These are phyloP conservation scores for Cosmorhoe ocellata DNA, from an alignment of 2,888 invertebrate species.

Conservation along the genomic window DNA sequence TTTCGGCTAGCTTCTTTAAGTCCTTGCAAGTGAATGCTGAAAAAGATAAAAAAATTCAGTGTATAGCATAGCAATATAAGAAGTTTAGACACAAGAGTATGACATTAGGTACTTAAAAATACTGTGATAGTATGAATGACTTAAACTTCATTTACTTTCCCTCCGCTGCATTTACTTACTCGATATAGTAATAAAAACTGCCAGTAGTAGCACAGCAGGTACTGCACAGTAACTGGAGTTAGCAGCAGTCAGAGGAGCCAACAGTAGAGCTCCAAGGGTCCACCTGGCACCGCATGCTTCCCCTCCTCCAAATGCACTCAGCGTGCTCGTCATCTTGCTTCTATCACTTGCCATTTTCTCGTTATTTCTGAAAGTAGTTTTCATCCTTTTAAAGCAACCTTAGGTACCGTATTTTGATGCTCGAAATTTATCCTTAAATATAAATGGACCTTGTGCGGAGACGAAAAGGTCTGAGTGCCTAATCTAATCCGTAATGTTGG, in stretches of 20 bases:
- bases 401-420: too few species aligned
- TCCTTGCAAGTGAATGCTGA: constrained; percentile 71
- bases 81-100: too few species aligned
- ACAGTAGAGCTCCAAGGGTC: constrained; percentile 82
- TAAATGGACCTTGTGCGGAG: not conserved
- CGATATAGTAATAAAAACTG: constrained; percentile 75
- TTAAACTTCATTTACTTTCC: too few species aligned
- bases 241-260: constrained; percentile 83
- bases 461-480: too few species aligned
- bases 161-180: constrained; percentile 65
- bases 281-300: constrained; percentile 78
- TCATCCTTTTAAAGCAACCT: not conserved
- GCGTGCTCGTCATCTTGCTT: constrained; percentile 55
- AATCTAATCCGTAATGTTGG: constrained; percentile 6
- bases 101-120: too few species aligned
- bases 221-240: constrained; percentile 83
- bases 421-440: not conserved
- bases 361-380: constrained; percentile 12
- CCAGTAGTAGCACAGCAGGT: constrained; percentile 78
- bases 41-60: constrained; percentile 29
- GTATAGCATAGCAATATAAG: too few species aligned
- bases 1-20: constrained; percentile 63
- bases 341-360: constrained; percentile 48
- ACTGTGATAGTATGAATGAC: too few species aligned
- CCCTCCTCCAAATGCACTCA: constrained; percentile 57